Base-by-base conservation (phyloP, 1,140 invertebrate genomes). In the Drosophila nigrodunni region DNA sequence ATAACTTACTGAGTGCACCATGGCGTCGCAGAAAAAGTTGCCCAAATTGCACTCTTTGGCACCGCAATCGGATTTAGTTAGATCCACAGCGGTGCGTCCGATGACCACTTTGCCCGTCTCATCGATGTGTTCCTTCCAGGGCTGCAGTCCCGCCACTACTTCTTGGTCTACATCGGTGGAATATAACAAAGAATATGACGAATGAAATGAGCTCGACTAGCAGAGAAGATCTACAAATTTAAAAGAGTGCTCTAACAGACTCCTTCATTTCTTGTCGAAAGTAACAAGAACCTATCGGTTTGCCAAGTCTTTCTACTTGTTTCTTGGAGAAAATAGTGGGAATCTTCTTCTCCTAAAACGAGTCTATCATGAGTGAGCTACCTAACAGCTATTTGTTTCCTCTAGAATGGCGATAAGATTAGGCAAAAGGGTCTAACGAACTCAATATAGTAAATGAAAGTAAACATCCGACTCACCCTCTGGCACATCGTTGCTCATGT, bases 1-100 rank as follows among this genome's bases (percentile, higher is more conserved):
- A 10, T 1, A 4, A 30, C 86, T 80, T 74, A 92, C 90, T 21
- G 92, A 75, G 87, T 96, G 93, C 34, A 96, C 93, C 92, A 96
- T 95, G 0, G 96, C 94, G 73, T 97, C 96, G 7, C 95, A 94
- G 39, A 97, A 94, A 13, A 96, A 94, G 87, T 95, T 96, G 11
- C 96, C 96, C 41, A 97, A 86, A 72, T 96, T 97, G 82, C 96
- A 97, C 91, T 97, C 96, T 0, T 79, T 80, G 11, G 90, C 92
- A 8, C 93, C 78, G 77, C 96, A 97, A 0, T 87, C 82, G 1
- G 93, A 92, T 46, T 94, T 94, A 13, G 93, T 93, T 2, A 96
- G 82, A 44, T 93, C 92, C 0, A 96, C 95, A 73, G 93, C 92
- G 0, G 94, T 93, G 4, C 65, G 66, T 0, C 95, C 96, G 9